These are phyloP conservation scores for Eulemur coronatus DNA, from an alignment of 2,797 vertebrate species.

Conservation along the genomic window DNA sequence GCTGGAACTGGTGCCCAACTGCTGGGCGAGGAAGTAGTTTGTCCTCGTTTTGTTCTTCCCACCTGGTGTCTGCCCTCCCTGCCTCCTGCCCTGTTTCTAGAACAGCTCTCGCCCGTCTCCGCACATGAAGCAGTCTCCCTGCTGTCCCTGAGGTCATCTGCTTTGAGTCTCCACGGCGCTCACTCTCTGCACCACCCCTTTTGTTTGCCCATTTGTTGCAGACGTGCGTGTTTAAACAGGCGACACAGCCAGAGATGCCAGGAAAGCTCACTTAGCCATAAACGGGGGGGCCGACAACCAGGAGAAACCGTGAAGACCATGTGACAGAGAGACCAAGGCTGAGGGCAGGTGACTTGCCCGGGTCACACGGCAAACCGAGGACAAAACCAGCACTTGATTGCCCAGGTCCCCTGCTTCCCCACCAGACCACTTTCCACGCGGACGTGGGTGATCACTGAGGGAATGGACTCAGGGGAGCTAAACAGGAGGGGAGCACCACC, in stretches of 20 bases:
- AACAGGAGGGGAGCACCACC: background rate
- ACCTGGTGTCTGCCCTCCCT: background rate
- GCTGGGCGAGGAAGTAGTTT: background rate
- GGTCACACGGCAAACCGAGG: too few species aligned
- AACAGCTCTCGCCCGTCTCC: fast-evolving
- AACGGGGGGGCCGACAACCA: too few species aligned
- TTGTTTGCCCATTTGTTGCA: background rate
- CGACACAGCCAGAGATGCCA: too few species aligned
- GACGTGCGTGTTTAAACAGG: fast-evolving
- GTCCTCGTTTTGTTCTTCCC: background rate
- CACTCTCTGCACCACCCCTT: background rate
- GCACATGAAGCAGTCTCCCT: background rate
- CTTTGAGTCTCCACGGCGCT: fast-evolving
- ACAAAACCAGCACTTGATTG: background rate
- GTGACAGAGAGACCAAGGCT: background rate
- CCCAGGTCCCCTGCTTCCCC: background rate
- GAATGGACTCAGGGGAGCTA: background rate
- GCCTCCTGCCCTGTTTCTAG: background rate
- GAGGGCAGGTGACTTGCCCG: background rate
- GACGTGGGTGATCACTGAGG: background rate
- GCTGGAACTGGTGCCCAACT: fast-evolving
- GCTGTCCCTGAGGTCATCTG: too few species aligned
- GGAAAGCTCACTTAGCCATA: background rate
- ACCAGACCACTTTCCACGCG: background rate
- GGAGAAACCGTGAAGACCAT: background rate